Conservation (phyloP, 2,888 invertebrate species). For the Pheosia gnoma region DNA sequence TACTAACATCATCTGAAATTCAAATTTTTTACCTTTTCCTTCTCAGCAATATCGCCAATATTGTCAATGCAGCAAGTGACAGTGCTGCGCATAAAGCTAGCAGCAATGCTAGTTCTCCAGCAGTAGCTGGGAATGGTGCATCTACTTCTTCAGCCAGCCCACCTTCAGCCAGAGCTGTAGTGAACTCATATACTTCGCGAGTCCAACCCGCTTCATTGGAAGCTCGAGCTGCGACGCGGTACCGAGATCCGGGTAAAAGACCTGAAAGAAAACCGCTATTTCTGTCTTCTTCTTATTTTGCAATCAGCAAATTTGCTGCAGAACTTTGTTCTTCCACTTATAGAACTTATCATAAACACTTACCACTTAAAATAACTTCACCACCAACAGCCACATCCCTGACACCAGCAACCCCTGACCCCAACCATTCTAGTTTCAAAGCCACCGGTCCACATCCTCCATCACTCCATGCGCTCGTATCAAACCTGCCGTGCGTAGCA, state of each 20-base stretch:
- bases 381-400: constrained; percentile 77
- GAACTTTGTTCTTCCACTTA: background rate
- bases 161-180: constrained; percentile 82
- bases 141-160: constrained; percentile 76
- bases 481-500: constrained; percentile 91
- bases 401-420: constrained; percentile 76
- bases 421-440: constrained; percentile 89
- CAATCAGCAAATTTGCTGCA: too few relatives aligned
- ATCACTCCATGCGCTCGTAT: constrained; percentile 92
- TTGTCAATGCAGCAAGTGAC: constrained; percentile 81
- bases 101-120: constrained; percentile 74
- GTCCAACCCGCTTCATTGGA: constrained; percentile 86
- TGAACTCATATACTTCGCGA: constrained; percentile 85
- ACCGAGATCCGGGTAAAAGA: constrained; percentile 83
- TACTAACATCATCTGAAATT: background rate
- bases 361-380: constrained; percentile 76
- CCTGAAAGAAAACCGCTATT: constrained; percentile 45
- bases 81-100: constrained; percentile 83
- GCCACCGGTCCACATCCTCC: constrained; percentile 93
- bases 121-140: constrained; percentile 76
- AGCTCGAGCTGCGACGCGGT: constrained; percentile 84
- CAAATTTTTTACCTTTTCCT: constrained; percentile 65
- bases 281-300: too few relatives aligned
- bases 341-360: constrained; percentile 23
- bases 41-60: constrained; percentile 84